Base-by-base conservation (phyloP, 2,888 invertebrate species). In the Plebejus argus region DNA sequence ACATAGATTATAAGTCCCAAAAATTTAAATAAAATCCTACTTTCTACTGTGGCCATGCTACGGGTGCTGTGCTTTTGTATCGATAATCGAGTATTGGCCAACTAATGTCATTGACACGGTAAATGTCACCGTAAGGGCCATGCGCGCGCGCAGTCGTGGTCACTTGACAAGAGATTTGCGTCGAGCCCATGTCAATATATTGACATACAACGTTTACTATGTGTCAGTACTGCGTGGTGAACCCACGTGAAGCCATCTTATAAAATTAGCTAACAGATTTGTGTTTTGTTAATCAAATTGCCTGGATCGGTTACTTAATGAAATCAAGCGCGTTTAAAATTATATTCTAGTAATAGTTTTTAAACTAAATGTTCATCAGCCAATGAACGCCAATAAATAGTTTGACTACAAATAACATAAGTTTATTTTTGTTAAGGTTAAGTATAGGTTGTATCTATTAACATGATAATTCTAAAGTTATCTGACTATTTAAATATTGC, bases 401-500 rank as follows among this genome's bases (percentile, higher is more conserved):
- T 58, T 58, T 58, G 58, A 20, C 61, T 12, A 61, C 28, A 28
- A 2, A 28, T 28, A 28, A 28, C 28, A 7, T 7, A 10, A 61
- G 23, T 61, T 20, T 8, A 61, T 61, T 61, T 15, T 61, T 66
- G 28, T 66, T 1, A 66, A 15, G 12, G 66, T 33, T 28, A 6
- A 4, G 3, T 3, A 0, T 12, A 10, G 12, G 12, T 53, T 53
- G 10, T 45, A 53, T 53, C 53, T 53, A 1, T 12, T 18, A 61
- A 10, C 8, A 66, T 33, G 15, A 28, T 33, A 66, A 33, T 66
- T 66, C 15, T 15, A 10, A 66, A 61, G 61, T 61, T 66, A 23
- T 66, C 23, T 66, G 12, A n/a, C 35, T 18, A 70, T 71, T n/a
- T 39, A 71, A 71, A 71, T 71, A 39, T 71, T 39, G n/a, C 71